Evolutionary conservation across 2,113 vertebrate genomes (phyloP).

Genomic region (Lucifuga dentata): DNA sequence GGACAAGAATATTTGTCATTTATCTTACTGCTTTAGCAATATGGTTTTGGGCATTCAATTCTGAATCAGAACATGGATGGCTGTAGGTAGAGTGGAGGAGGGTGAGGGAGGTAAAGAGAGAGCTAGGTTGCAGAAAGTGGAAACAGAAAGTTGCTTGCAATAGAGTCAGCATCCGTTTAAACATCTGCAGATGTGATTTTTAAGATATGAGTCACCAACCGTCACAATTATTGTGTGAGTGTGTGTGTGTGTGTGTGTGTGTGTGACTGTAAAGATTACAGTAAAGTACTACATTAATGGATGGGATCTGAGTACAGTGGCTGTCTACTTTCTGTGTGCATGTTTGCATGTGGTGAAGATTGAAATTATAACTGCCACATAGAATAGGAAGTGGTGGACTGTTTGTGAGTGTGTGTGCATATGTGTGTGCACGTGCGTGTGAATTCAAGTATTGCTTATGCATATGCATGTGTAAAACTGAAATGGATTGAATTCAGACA

Average conservation of each 20-base stretch:
- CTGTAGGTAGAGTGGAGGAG: background rate
- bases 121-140: conserved; percentile 9
- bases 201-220: conserved; percentile 69
- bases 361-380: too few species aligned
- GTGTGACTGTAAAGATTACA: conserved; percentile 31
- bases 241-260: conserved; percentile 5
- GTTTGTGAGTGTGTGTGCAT: background rate
- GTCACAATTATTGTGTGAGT: conserved; percentile 27
- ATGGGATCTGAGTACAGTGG: conserved; percentile 40
- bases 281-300: conserved; percentile 41
- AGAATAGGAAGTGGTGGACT: too few species aligned
- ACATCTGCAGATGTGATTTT: conserved; percentile 75
- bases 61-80: too few species aligned
- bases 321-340: too few species aligned
- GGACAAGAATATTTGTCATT: background rate
- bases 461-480: background rate
- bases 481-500: conserved; percentile 18
- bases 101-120: background rate
- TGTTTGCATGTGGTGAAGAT: too few species aligned
- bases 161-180: conserved; percentile 48
- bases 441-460: background rate
- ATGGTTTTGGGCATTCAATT: background rate
- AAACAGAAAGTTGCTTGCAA: conserved; percentile 62
- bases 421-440: conserved; percentile 1
- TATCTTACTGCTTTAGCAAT: conserved; percentile 18